Conservation (phyloP, 2,888 invertebrate genomes). For the Harmothoe impar region DNA sequence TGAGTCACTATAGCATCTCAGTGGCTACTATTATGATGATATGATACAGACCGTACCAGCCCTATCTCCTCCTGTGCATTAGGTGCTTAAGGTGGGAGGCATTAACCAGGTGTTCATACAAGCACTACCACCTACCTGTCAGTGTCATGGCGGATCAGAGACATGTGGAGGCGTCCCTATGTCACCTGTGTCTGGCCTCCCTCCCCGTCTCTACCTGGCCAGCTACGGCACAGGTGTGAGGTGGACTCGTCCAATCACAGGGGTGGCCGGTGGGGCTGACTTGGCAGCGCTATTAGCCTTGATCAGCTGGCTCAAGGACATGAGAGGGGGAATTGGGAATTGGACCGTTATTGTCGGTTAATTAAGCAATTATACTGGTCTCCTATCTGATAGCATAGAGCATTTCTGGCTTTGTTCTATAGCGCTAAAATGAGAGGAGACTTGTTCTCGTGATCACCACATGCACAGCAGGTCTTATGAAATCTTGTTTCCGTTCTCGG, state of each 20-base stretch:
- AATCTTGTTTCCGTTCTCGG: too few species aligned
- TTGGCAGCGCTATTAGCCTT: not conserved
- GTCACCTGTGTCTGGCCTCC: not conserved
- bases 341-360: not conserved
- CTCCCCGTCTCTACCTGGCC: not conserved
- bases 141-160: not conserved
- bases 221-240: not conserved
- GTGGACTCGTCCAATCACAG: slow-evolving; percentile 15
- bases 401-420: too few species aligned
- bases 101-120: not conserved
- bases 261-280: slow-evolving; percentile 2
- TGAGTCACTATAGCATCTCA: not conserved
- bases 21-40: not conserved
- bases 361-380: not conserved
- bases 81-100: not conserved
- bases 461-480: too few species aligned
- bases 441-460: too few species aligned
- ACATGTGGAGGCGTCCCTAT: not conserved
- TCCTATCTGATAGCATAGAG: too few species aligned
- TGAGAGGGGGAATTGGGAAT: not conserved
- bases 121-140: not conserved
- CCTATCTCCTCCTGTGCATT: not conserved
- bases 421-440: too few species aligned
- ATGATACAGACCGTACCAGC: not conserved
- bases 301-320: not conserved